A percentile compares a stretch with the other conserved stretches of the same genome.
Evolutionary conservation across 2,113 vertebrate genomes (phyloP).

Genomic region (Dissostichus mawsoni): DNA sequence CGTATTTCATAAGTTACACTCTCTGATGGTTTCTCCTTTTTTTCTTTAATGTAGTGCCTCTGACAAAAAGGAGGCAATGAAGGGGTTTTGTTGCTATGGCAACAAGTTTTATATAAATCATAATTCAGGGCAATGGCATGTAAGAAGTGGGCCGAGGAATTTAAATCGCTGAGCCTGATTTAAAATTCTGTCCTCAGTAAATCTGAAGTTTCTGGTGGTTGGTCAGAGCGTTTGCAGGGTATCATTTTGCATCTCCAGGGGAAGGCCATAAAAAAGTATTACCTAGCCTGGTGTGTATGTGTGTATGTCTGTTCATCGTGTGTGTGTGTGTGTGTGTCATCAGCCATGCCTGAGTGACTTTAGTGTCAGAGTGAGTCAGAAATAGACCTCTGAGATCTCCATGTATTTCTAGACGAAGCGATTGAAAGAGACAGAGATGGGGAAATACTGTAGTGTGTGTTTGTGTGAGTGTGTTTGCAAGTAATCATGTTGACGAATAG

Average conservation of each 20-base stretch:
- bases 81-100: slow-evolving; percentile 71
- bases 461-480: slow-evolving; percentile 6
- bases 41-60: slow-evolving; percentile 31
- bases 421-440: slow-evolving; percentile 57
- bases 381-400: slow-evolving; percentile 59
- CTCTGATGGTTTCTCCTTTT: slow-evolving; percentile 41
- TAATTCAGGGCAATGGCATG: slow-evolving; percentile 49
- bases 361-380: slow-evolving; percentile 61
- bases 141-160: slow-evolving; percentile 32
- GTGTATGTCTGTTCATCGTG: slow-evolving; percentile 14
- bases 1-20: slow-evolving; percentile 46
- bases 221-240: slow-evolving; percentile 4
- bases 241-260: slow-evolving; percentile 56
- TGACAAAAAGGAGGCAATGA: slow-evolving; percentile 42
- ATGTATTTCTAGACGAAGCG: slow-evolving; percentile 46
- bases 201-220: slow-evolving; percentile 28
- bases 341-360: slow-evolving; percentile 60
- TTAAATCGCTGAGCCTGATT: slow-evolving; percentile 15
- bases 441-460: slow-evolving; percentile 43
- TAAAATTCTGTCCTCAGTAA: slow-evolving; percentile 7
- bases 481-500: not conserved
- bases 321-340: slow-evolving; percentile 38
- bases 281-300: slow-evolving; percentile 34
- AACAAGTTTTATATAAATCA: slow-evolving; percentile 70
- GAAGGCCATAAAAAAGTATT: slow-evolving; percentile 49